Percentiles rank a stretch among this genome's conserved stretches.
phyloP scores from a whole-genome alignment of 2,888 invertebrate genomes.

The Yponomeuta sedellus region DNA sequence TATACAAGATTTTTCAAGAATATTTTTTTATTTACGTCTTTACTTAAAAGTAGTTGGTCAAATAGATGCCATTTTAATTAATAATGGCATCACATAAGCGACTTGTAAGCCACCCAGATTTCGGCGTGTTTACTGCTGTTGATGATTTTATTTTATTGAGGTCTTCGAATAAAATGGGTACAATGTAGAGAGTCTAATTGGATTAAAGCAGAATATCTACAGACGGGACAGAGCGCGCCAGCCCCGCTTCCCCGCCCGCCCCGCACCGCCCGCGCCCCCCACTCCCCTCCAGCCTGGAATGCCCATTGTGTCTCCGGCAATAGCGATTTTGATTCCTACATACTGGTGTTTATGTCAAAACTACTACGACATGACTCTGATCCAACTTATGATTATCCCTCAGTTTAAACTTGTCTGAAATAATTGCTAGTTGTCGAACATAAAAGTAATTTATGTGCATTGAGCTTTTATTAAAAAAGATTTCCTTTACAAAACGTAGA shows the following conservation, averaged over 20 bases:
- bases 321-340: slow-evolving; percentile 32
- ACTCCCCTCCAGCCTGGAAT: slow-evolving; percentile 44
- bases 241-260: slow-evolving; percentile 25
- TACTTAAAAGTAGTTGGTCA: too few relatives aligned
- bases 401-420: slow-evolving; percentile 9
- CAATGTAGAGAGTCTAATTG: not conserved
- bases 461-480: slow-evolving; percentile 4
- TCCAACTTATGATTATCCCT: slow-evolving; percentile 10
- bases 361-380: slow-evolving; percentile 9
- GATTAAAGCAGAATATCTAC: slow-evolving; percentile 24
- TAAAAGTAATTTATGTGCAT: slow-evolving; percentile 9
- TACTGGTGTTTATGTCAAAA: slow-evolving; percentile 56
- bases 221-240: slow-evolving; percentile 38
- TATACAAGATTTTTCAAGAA: too few relatives aligned
- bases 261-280: slow-evolving; percentile 26
- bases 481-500: slow-evolving; percentile 5
- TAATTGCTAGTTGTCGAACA: slow-evolving; percentile 11
- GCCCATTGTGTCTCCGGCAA: slow-evolving; percentile 57
- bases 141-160: too few relatives aligned
- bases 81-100: too few relatives aligned
- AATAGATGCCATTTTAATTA: too few relatives aligned
- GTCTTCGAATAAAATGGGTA: not conserved
- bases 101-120: too few relatives aligned
- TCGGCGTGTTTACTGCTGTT: too few relatives aligned
- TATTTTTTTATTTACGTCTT: too few relatives aligned